Evolutionary conservation across 2,888 invertebrate species (phyloP).

Genomic region (Thereva nobilitata): DNA sequence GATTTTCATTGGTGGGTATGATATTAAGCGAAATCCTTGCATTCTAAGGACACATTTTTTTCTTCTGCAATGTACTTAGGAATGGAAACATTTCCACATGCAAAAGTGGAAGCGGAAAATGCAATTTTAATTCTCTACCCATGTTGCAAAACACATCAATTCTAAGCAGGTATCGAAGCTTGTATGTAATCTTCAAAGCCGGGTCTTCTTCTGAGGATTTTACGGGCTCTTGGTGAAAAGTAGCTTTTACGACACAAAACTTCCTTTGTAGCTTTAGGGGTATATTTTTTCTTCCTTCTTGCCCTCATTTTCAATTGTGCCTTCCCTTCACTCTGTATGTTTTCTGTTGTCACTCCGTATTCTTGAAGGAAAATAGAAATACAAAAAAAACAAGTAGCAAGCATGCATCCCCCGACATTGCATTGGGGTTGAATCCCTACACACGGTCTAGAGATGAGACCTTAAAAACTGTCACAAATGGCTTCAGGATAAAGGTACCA

Average conservation of each 20-base stretch:
- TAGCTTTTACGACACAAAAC: constrained; percentile 39
- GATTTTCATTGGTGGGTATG: no score
- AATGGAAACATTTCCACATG: background rate
- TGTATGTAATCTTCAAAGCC: constrained; percentile 41
- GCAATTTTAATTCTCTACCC: constrained; percentile 28
- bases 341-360: constrained; percentile 11
- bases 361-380: background rate
- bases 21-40: no score
- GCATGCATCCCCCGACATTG: constrained; percentile 16
- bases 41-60: background rate
- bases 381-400: constrained; percentile 9
- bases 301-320: constrained; percentile 31
- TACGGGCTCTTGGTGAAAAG: constrained; percentile 40
- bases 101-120: constrained; percentile 6
- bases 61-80: background rate
- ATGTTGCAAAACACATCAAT: constrained; percentile 14
- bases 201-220: constrained; percentile 39
- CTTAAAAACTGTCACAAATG: constrained; percentile 14
- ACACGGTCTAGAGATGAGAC: constrained; percentile 11
- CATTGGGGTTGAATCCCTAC: constrained; percentile 16
- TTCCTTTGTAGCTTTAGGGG: constrained; percentile 26
- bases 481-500: constrained; percentile 31
- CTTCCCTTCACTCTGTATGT: constrained; percentile 21
- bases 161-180: constrained; percentile 41
- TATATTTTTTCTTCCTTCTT: background rate